Percentiles rank a stretch among this genome's conserved stretches.
Conservation (phyloP, 2,113 vertebrate genomes). For the Chelonoidis abingdonii region DNA sequence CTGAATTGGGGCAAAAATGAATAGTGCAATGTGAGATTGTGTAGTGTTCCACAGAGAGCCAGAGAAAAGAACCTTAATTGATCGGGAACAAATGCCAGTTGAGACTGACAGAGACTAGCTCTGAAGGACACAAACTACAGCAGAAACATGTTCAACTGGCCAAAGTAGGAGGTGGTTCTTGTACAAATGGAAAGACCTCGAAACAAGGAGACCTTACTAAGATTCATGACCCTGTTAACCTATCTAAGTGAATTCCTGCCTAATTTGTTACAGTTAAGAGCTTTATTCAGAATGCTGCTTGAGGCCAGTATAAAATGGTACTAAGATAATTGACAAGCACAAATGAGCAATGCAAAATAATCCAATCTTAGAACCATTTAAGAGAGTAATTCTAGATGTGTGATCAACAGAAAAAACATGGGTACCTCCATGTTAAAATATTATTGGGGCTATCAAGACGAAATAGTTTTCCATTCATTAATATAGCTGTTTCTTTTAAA, state of each 20-base stretch:
- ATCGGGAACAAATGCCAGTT: background rate
- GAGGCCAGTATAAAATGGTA: background rate
- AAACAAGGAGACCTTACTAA: background rate
- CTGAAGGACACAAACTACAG: background rate
- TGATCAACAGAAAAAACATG: background rate
- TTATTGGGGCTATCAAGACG: background rate
- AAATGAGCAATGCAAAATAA: constrained; percentile 12
- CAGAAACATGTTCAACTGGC: background rate
- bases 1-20: background rate
- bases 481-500: background rate
- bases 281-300: background rate
- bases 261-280: background rate
- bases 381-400: background rate
- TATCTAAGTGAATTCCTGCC: background rate
- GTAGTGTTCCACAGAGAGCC: background rate
- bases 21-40: background rate
- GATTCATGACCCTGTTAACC: background rate
- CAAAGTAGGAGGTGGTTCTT: background rate
- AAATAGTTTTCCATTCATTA: constrained; percentile 21
- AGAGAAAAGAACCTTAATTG: background rate
- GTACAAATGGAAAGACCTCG: background rate
- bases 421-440: constrained; percentile 6
- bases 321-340: background rate
- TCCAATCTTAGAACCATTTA: background rate
- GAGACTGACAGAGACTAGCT: background rate